These are phyloP conservation scores for Cyphomyrmex costatus DNA, from an alignment of 1,140 invertebrate species.

Conservation along the genomic window DNA sequence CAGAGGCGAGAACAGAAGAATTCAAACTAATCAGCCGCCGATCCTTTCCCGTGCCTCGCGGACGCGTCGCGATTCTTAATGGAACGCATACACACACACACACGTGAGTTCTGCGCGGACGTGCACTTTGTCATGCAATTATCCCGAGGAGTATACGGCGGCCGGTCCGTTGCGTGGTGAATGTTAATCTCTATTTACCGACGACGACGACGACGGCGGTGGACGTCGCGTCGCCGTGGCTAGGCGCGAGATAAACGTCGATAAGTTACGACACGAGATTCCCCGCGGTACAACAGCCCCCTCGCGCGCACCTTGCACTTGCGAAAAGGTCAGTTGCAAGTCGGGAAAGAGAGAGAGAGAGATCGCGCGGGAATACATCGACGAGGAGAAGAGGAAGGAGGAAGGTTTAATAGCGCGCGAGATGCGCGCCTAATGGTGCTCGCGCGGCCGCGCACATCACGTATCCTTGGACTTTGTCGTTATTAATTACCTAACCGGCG, in stretches of 20 bases:
- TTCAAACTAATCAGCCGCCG: constrained; percentile 45
- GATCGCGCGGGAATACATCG: neutral
- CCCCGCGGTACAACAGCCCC: constrained; percentile 22
- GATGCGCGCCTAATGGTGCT: constrained; percentile 62
- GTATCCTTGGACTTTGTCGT: constrained; percentile 86
- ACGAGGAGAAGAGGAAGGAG: neutral
- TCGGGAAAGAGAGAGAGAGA: neutral
- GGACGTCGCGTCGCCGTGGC: constrained; percentile 43
- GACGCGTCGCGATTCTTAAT: constrained; percentile 56
- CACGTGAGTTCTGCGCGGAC: constrained; percentile 45
- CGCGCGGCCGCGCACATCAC: constrained; percentile 69
- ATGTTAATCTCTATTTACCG: constrained; percentile 61
- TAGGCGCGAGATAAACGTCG: constrained; percentile 60
- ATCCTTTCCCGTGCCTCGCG: constrained; percentile 42
- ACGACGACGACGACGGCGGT: constrained; percentile 45
- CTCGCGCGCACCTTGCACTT: constrained; percentile 61
- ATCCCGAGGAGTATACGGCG: constrained; percentile 48
- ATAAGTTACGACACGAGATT: constrained; percentile 63
- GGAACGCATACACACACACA: constrained; percentile 48
- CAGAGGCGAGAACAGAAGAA: constrained; percentile 44
- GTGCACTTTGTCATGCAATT: constrained; percentile 64
- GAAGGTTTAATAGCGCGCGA: constrained; percentile 43
- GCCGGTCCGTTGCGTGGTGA: constrained; percentile 39
- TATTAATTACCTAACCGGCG: constrained; percentile 86
- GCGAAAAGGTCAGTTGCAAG: constrained; percentile 61